Evolutionary conservation across 2,113 vertebrate species (phyloP), one percentile per base, ranked within the genome.

Genomic region (Solea senegalensis): DNA sequence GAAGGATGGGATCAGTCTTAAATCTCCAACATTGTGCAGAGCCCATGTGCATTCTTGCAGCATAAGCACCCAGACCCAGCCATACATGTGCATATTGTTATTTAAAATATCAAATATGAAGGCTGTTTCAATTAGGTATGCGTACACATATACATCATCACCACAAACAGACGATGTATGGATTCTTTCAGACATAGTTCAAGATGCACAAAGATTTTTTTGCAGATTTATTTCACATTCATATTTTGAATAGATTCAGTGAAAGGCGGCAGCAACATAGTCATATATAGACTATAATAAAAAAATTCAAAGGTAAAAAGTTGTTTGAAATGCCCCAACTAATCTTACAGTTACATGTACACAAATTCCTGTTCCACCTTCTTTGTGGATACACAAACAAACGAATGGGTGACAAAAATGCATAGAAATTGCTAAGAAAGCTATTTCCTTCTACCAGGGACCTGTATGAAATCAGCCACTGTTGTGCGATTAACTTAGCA

Each of bases 11-110:
- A 34, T 3, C 5, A 21, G 27, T 46, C 54, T 75, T 55, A 55
- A 44, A 41, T 64, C 52, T 68, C 77, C 41, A 69, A 44, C 39
- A 28, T 51, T 65, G 63, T 57, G 51, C 41, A 74, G 39, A 61
- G 64, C 16, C 74, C 34, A 5, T 28, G 51, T 56, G 54, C 48
- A 3, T 57, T 43, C 52, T 59, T 49, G 9, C 65, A 68, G 72
- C 5, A 77, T 56, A 74, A 53, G 44, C 43, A 71, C 41, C 63
- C 45, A 52, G 15, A 59, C 44, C 12, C 16, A 59, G 62, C 60
- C 26, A 40, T 55, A 39, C 28, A 56, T 64, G 39, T 77, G 52
- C 55, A 62, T 45, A 6, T 7, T 48, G 21, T 69, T 56, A n/a
- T 64, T 65, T 49, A 34, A 74, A 64, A 61, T 14, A 16, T 16